phyloP scores from a whole-genome alignment of 2,113 vertebrate genomes.

The Alexandromys fortis region DNA sequence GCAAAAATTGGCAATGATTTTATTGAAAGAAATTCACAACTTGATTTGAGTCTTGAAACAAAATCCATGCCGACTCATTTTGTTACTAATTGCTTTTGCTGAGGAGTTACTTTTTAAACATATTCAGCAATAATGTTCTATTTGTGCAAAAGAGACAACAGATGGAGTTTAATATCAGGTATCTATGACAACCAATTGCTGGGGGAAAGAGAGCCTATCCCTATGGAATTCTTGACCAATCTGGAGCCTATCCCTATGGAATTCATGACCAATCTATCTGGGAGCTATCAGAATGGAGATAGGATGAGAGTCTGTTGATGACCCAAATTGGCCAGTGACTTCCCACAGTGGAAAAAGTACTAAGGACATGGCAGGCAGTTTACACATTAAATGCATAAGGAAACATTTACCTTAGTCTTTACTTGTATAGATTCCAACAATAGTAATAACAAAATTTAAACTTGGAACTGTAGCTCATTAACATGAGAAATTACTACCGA shows the following conservation, averaged over 20 bases:
- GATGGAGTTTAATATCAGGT: background rate
- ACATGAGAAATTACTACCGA: background rate
- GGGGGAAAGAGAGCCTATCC: background rate
- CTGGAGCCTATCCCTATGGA: background rate
- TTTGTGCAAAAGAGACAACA: background rate
- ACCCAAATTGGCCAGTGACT: background rate
- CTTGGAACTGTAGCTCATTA: background rate
- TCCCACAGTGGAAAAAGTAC: background rate
- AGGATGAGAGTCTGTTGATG: background rate
- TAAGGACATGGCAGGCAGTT: background rate
- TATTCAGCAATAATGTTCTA: background rate
- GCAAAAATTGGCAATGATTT: background rate
- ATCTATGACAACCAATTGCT: background rate
- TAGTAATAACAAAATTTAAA: background rate
- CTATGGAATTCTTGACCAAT: background rate
- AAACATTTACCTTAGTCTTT: background rate
- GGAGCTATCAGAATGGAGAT: rapidly evolving
- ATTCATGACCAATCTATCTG: background rate
- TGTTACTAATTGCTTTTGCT: background rate
- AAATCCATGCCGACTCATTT: background rate
- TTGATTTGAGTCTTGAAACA: background rate
- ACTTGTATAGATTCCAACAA: background rate
- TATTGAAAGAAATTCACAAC: background rate
- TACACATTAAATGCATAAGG: background rate
- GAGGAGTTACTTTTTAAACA: background rate